Base-by-base conservation (phyloP, 2,888 invertebrate species). In the Sycophila texana region DNA sequence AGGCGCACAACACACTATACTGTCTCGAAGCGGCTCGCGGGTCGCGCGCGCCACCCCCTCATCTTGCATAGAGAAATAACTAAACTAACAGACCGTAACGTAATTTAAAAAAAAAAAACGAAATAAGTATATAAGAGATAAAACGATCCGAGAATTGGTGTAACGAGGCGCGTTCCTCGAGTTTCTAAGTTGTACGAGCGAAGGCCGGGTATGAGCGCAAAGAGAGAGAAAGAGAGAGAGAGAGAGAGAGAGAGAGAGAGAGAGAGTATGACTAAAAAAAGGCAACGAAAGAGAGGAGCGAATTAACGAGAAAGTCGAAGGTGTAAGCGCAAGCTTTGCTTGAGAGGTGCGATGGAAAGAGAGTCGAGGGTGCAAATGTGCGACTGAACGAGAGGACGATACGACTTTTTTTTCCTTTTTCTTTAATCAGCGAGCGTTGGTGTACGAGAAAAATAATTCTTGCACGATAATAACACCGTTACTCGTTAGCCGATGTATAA, bases 161-260 rank as follows among this genome's bases (percentile, higher is more conserved):
- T 57, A 10, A 57, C 18, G n/a, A 13, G 49, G 84, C 84, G 85
- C 80, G 83, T 85, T 87, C 84, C 84, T 86, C 82, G 84, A 82
- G 85, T 88, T 86, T 83, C 85, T 82, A 84, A 84, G 39, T 61
- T 84, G 83, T 82, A 77, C 81, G 79, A 80, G 74, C 22, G 51
- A 30, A 65, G 71, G 67, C 12, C 10, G 74, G 60, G 78, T 72
- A 58, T 60, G 75, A 73, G 26, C 74, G 63, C 61, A 61, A 65
- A 71, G 81, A 82, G 65, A 76, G 68, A 71, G 49, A 47, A 16
- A 58, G 58, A 60, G 39, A 71, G 60, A 26, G 26, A 61, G 60
- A 49, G 71, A 60, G 71, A 13, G 47, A 82, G 65, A 76, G 68
- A 71, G 49, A 47, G 14, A 58, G 58, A 60, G 39, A 71, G 60